These are phyloP conservation scores for Pseudanteris insignis DNA, from an alignment of 2,888 invertebrate genomes.

Conservation along the genomic window DNA sequence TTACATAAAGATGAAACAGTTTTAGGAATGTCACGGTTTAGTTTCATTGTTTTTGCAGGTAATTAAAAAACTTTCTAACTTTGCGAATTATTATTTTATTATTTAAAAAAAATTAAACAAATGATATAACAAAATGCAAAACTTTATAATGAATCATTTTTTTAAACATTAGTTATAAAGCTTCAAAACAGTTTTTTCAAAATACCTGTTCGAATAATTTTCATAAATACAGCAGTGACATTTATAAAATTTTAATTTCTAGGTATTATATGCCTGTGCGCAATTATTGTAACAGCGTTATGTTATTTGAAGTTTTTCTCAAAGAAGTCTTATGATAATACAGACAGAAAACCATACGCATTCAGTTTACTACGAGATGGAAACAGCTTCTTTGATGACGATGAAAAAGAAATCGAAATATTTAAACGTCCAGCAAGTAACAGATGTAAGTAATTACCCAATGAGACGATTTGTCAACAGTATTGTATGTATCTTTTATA, in stretches of 20 bases:
- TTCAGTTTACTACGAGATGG: slow-evolving; percentile 73
- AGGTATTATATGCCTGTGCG: slow-evolving; percentile 71
- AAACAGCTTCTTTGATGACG: slow-evolving; percentile 67
- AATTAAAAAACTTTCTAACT: too few relatives aligned
- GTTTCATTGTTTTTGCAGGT: slow-evolving; percentile 81
- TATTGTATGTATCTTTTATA: too few relatives aligned
- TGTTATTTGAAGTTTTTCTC: slow-evolving; percentile 68
- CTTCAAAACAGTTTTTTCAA: not conserved
- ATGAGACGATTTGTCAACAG: too few relatives aligned
- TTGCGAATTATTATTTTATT: too few relatives aligned
- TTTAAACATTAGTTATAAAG: slow-evolving; percentile 24
- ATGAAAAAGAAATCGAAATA: slow-evolving; percentile 67
- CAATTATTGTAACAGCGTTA: slow-evolving; percentile 66
- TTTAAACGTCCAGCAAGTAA: slow-evolving; percentile 63
- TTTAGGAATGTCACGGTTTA: slow-evolving; percentile 78
- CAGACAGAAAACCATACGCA: slow-evolving; percentile 68
- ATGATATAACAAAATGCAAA: too few relatives aligned
- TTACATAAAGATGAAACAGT: slow-evolving; percentile 75
- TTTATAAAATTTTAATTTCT: slow-evolving; percentile 40
- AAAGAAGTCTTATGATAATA: slow-evolving; percentile 59
- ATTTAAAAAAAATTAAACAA: too few relatives aligned
- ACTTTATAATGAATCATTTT: not conserved
- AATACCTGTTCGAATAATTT: not conserved
- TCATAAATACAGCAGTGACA: not conserved
- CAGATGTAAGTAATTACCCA: slow-evolving; percentile 9